phyloP scores from a whole-genome alignment of 2,113 vertebrate species.

The Australoheros scitulus region DNA sequence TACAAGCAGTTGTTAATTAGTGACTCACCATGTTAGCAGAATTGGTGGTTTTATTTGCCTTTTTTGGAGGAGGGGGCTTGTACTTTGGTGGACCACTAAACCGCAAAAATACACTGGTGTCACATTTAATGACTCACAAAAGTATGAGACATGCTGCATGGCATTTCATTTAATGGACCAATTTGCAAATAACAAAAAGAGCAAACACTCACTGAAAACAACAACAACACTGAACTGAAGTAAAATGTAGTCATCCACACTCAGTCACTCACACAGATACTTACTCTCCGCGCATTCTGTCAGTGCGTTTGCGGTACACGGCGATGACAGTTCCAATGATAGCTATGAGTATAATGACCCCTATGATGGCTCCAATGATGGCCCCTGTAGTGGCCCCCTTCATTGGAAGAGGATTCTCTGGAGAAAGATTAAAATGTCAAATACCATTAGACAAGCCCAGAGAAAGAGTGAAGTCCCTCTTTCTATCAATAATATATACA shows the following conservation, averaged over 20 bases:
- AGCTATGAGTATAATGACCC: constrained; percentile 80
- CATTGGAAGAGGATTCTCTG: constrained; percentile 69
- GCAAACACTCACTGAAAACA: constrained; percentile 1
- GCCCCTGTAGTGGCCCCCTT: constrained; percentile 80
- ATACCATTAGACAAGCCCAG: background rate
- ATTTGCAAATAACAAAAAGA: background rate
- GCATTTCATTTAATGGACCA: background rate
- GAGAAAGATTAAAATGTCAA: background rate
- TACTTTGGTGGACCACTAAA: constrained; percentile 85
- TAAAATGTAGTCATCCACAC: background rate
- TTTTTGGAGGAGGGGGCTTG: constrained; percentile 86
- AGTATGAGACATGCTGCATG: background rate
- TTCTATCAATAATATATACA: background rate
- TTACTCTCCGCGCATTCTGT: constrained; percentile 78
- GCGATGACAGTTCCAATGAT: constrained; percentile 79
- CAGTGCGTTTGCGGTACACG: constrained; percentile 79
- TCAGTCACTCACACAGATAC: constrained; percentile 48
- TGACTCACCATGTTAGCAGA: constrained; percentile 79
- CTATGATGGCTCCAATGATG: constrained; percentile 87
- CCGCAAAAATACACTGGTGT: constrained; percentile 23
- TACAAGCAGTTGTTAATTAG: background rate
- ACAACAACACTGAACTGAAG: background rate
- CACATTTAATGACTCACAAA: constrained; percentile 13
- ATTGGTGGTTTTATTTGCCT: constrained; percentile 49
- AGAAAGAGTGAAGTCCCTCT: background rate